Percentiles rank a stretch among this genome's conserved stretches.
These are phyloP conservation scores for Eudemis profundana DNA, from an alignment of 2,888 invertebrate genomes.

Conservation along the genomic window DNA sequence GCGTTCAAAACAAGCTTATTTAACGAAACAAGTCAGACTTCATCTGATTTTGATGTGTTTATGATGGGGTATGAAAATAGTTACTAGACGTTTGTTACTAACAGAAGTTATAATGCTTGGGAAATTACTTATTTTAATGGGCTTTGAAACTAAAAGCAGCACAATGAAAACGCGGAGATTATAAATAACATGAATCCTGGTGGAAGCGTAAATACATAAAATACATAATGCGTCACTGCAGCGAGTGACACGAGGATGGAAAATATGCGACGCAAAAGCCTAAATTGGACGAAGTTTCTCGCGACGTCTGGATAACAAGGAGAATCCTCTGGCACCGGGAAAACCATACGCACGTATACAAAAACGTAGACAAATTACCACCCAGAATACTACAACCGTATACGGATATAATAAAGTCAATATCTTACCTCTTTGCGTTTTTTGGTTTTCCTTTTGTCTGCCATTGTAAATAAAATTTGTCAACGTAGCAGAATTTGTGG, in stretches of 20 bases:
- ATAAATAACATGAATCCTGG: constrained; percentile 33
- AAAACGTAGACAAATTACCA: constrained; percentile 50
- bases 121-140: constrained; percentile 7
- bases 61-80: constrained; percentile 2
- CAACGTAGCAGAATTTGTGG: constrained; percentile 60
- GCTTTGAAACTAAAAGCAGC: constrained; percentile 21
- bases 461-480: constrained; percentile 73
- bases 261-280: constrained; percentile 46
- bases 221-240: constrained; percentile 57
- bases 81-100: not conserved
- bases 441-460: constrained; percentile 81
- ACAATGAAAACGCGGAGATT: constrained; percentile 15
- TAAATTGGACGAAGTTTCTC: constrained; percentile 42
- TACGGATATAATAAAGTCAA: constrained; percentile 35
- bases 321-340: constrained; percentile 48
- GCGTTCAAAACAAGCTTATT: constrained; percentile 1
- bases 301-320: constrained; percentile 41
- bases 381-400: constrained; percentile 41
- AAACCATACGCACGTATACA: constrained; percentile 50
- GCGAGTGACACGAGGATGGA: constrained; percentile 51
- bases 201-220: constrained; percentile 51
- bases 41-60: constrained; percentile 7
- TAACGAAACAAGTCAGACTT: not conserved
- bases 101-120: not conserved
- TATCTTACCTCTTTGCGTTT: constrained; percentile 79